Conservation (phyloP, 2,888 invertebrate genomes). For the Xylophagus ater region DNA sequence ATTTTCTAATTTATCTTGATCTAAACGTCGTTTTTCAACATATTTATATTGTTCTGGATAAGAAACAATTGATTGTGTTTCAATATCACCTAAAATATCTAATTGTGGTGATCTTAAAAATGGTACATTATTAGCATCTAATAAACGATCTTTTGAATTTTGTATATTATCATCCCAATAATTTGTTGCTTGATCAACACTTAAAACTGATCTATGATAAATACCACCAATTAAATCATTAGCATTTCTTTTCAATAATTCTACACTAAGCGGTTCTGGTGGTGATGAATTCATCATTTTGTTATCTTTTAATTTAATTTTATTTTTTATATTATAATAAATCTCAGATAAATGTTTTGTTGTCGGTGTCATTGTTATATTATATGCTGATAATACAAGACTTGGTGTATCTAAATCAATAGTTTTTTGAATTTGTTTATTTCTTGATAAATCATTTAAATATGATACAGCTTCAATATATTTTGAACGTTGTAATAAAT, state of each 20-base stretch:
- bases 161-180: constrained; percentile 23
- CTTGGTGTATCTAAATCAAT: constrained; percentile 27
- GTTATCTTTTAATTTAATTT: constrained; percentile 18
- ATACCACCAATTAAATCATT: constrained; percentile 28
- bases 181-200: constrained; percentile 30
- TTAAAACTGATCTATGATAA: constrained; percentile 31
- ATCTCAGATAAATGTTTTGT: constrained; percentile 30
- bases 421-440: constrained; percentile 15
- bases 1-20: constrained; percentile 7
- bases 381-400: constrained; percentile 32
- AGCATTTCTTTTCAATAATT: constrained; percentile 29
- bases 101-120: constrained; percentile 29
- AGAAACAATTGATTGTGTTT: constrained; percentile 20
- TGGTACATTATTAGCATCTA: constrained; percentile 29
- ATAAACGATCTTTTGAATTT: constrained; percentile 14
- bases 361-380: constrained; percentile 34
- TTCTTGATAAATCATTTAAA: constrained; percentile 30
- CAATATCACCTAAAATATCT: constrained; percentile 18
- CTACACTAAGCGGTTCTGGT: constrained; percentile 31
- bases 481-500: constrained; percentile 33
- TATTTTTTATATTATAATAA: constrained; percentile 30
- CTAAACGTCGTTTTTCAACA: constrained; percentile 25
- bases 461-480: constrained; percentile 36
- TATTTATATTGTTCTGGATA: constrained; percentile 26
- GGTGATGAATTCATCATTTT: constrained; percentile 21